phyloP scores from a whole-genome alignment of 2,113 vertebrate genomes.

The Gymnobelideus leadbeateri region DNA sequence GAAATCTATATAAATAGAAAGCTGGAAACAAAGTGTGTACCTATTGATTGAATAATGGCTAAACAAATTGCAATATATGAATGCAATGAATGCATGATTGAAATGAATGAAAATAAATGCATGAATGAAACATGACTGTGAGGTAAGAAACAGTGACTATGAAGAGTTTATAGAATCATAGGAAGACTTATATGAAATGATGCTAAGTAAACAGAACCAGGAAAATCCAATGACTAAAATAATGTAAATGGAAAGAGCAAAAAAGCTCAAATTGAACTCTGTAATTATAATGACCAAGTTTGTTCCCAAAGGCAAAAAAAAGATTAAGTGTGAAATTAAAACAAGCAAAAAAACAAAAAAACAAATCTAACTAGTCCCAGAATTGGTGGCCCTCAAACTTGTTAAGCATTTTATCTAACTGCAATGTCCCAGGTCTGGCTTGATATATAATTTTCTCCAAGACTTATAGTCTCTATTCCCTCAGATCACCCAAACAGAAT shows the following conservation, averaged over 20 bases:
- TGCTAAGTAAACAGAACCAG: not conserved
- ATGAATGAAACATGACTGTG: not conserved
- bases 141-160: not conserved
- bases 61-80: no score
- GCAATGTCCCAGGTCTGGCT: not conserved
- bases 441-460: not conserved
- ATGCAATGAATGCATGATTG: no score
- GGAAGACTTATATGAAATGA: not conserved
- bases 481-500: not conserved
- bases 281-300: not conserved
- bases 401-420: not conserved
- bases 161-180: not conserved
- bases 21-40: no score
- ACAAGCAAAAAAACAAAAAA: not conserved
- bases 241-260: not conserved
- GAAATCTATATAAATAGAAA: no score
- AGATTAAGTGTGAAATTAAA: not conserved
- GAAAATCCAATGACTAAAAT: not conserved
- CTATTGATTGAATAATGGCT: no score
- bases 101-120: no score
- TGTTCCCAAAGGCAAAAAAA: not conserved
- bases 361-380: not conserved
- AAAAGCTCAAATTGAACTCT: not conserved
- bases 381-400: not conserved
- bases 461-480: not conserved